These are phyloP conservation scores for Synanceia verrucosa DNA, from an alignment of 2,797 vertebrate genomes.

Conservation along the genomic window DNA sequence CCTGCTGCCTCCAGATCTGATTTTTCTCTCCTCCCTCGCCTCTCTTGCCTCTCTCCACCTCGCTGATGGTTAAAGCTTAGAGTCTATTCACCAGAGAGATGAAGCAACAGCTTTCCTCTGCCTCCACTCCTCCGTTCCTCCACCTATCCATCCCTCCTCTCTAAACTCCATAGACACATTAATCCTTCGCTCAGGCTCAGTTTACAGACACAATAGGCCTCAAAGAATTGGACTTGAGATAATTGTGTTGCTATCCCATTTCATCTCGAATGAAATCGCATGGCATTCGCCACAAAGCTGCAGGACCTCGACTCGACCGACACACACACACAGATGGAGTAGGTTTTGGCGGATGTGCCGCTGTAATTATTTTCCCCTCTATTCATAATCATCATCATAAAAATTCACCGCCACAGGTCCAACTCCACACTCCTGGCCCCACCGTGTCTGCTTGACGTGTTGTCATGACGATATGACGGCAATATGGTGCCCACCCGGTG, in stretches of 20 bases:
- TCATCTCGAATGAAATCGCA: conserved; percentile 80
- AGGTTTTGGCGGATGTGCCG: conserved; percentile 49
- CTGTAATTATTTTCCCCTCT: conserved; percentile 62
- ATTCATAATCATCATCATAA: conserved; percentile 66
- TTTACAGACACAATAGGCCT: conserved; percentile 84
- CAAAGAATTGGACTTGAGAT: conserved; percentile 83
- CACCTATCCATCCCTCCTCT: conserved; percentile 16
- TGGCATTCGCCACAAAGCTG: conserved; percentile 59
- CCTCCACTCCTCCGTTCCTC: neutral
- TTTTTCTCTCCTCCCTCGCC: conserved; percentile 9
- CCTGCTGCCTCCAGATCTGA: conserved; percentile 38
- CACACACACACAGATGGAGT: conserved; percentile 39
- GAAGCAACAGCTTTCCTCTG: conserved; percentile 65
- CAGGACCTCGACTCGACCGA: neutral
- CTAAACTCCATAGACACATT: conserved; percentile 70
- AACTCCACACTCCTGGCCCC: conserved; percentile 31
- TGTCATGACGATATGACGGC: conserved; percentile 66
- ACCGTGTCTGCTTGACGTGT: conserved; percentile 58
- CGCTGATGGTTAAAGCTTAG: conserved; percentile 69
- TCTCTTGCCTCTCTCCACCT: conserved; percentile 40
- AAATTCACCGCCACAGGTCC: conserved; percentile 59
- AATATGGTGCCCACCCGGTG: conserved; percentile 51
- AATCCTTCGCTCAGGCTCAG: conserved; percentile 79
- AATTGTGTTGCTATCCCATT: conserved; percentile 86
- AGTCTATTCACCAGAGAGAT: conserved; percentile 71